These are phyloP conservation scores for Brachionus rubens DNA, from an alignment of 1,140 invertebrate species.

Conservation along the genomic window DNA sequence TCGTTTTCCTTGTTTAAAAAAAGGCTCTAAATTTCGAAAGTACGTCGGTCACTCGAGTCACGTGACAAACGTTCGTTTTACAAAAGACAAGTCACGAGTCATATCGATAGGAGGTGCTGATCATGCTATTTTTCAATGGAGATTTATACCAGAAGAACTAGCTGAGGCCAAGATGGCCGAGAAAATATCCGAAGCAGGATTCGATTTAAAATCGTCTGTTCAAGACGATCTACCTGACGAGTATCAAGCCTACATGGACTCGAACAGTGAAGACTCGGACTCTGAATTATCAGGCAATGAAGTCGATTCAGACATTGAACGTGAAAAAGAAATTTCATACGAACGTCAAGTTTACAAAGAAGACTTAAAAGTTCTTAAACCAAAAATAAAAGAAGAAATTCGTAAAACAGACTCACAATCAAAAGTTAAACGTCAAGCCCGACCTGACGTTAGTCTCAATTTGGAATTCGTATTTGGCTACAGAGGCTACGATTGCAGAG, in stretches of 20 bases:
- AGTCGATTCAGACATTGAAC: conserved; percentile 59
- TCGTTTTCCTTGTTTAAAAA: conserved; percentile 57
- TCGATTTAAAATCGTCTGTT: neutral
- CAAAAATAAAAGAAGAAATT: conserved; percentile 8
- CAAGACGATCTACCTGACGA: conserved; percentile 24
- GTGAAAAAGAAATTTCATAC: conserved; percentile 58
- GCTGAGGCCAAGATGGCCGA: conserved; percentile 37
- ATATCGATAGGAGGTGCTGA: conserved; percentile 60
- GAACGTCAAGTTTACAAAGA: conserved; percentile 56
- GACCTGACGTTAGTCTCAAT: conserved; percentile 54
- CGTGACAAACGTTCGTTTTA: conserved; percentile 60
- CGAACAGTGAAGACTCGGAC: conserved; percentile 59
- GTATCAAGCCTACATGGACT: conserved; percentile 53
- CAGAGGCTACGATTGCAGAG: conserved; percentile 60
- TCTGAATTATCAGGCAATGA: conserved; percentile 59
- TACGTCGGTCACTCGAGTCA: conserved; percentile 61
- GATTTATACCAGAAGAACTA: conserved; percentile 52
- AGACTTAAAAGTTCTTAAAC: conserved; percentile 44
- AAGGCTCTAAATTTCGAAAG: conserved; percentile 60
- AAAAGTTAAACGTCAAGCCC: conserved; percentile 54
- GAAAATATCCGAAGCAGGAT: neutral
- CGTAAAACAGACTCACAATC: conserved; percentile 50
- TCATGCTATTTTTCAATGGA: conserved; percentile 61
- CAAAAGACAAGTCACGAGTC: conserved; percentile 54
- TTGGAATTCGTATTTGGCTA: conserved; percentile 60